Conservation (phyloP, 2,113 vertebrate genomes). For the Corydoras sp. region DNA sequence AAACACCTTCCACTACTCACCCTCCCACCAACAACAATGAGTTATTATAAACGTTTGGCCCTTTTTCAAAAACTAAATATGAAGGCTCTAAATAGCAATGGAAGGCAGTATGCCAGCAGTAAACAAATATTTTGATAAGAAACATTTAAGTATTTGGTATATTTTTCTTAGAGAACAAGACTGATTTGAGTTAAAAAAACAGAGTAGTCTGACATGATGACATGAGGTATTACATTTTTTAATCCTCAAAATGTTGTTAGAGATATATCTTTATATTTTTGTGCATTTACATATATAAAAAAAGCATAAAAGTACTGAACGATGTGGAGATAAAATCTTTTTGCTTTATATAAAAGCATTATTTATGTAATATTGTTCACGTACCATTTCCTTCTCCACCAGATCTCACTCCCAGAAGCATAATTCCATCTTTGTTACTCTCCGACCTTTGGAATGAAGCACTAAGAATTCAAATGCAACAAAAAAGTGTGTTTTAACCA, state of each 20-base stretch:
- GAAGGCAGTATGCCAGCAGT: conserved; percentile 25
- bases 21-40: conserved; percentile 54
- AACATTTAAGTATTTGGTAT: conserved; percentile 9
- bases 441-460: conserved; percentile 70
- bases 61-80: conserved; percentile 47
- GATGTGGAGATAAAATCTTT: too few species aligned
- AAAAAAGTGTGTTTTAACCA: neutral
- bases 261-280: too few species aligned
- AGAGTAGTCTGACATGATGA: too few species aligned
- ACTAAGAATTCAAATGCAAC: conserved; percentile 40
- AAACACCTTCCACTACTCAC: conserved; percentile 62
- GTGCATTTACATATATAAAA: neutral
- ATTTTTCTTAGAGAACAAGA: too few species aligned
- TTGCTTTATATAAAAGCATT: neutral
- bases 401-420: conserved; percentile 68
- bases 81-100: conserved; percentile 30
- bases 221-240: too few species aligned
- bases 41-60: conserved; percentile 62
- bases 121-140: conserved; percentile 23
- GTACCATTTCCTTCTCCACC: conserved; percentile 62
- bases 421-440: conserved; percentile 66
- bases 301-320: neutral
- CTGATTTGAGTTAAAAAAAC: too few species aligned
- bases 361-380: neutral
- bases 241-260: too few species aligned